Evolutionary conservation across 2,888 invertebrate species (phyloP).

Genomic region (Subacronicta megacephala): DNA sequence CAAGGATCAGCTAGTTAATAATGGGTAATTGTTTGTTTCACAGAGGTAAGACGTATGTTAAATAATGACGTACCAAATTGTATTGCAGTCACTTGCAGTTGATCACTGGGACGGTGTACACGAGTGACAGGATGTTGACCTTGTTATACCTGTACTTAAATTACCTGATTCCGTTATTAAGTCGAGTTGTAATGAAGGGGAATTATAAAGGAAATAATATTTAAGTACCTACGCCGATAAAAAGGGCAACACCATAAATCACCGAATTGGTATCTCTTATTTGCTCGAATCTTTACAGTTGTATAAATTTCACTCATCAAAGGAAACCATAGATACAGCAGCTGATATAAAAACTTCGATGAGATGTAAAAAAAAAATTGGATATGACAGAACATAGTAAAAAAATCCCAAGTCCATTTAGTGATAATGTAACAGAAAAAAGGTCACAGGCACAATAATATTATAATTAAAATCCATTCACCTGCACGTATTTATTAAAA

Average conservation of each 20-base stretch:
- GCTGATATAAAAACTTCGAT: no score
- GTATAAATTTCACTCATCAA: no score
- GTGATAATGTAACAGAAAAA: background rate
- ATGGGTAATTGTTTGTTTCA: no score
- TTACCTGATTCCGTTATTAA: conserved; percentile 1
- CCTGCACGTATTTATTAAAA: conserved; percentile 4
- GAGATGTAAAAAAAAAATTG: no score
- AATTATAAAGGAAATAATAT: background rate
- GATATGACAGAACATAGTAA: no score
- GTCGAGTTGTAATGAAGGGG: background rate
- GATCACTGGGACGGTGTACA: conserved; percentile 2
- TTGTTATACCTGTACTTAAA: conserved; percentile 2
- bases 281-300: no score
- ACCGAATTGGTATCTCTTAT: no score
- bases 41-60: background rate
- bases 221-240: background rate
- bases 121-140: conserved; percentile 11
- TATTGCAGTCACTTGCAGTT: background rate
- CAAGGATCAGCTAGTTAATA: no score
- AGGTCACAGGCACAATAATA: conserved; percentile 26
- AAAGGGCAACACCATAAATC: background rate
- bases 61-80: conserved; percentile 3
- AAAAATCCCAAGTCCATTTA: no score
- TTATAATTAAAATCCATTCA: conserved; percentile 21
- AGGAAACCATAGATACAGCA: no score